Percentiles rank a stretch among this genome's conserved stretches.
Evolutionary conservation across 2,797 vertebrate species (phyloP).

Genomic region (Schizothorax lantsangensis): DNA sequence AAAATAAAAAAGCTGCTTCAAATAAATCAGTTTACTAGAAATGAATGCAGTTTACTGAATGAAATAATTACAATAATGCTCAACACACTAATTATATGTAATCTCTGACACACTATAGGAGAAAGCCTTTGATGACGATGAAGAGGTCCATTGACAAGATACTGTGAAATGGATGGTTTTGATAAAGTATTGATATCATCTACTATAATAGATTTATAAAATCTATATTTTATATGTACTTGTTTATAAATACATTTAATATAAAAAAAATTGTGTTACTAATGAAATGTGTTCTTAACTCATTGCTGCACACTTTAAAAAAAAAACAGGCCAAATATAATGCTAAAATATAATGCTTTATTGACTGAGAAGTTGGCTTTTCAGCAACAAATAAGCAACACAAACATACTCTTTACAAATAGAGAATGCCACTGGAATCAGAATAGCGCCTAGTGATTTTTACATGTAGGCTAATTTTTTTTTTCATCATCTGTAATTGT

Average conservation of each 20-base stretch:
- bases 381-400: conserved; percentile 33
- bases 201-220: background rate
- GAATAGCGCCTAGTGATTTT: background rate
- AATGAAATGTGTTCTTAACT: background rate
- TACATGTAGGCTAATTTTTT: background rate
- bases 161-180: background rate
- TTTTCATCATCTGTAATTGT: background rate
- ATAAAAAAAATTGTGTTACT: background rate
- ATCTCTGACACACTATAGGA: conserved; percentile 51
- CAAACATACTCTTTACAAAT: conserved; percentile 25
- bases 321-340: background rate
- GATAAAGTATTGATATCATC: background rate
- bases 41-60: background rate
- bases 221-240: background rate
- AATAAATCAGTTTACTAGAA: background rate
- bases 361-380: conserved; percentile 40
- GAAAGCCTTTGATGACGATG: conserved; percentile 54
- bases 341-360: conserved; percentile 58
- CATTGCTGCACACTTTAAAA: background rate
- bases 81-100: background rate
- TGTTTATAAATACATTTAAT: background rate
- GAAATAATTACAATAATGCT: background rate
- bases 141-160: conserved; percentile 53
- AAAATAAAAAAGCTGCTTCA: background rate
- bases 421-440: conserved; percentile 16